These are phyloP conservation scores for Dicranocentrus wangi DNA, from an alignment of 2,888 invertebrate genomes.

Conservation along the genomic window DNA sequence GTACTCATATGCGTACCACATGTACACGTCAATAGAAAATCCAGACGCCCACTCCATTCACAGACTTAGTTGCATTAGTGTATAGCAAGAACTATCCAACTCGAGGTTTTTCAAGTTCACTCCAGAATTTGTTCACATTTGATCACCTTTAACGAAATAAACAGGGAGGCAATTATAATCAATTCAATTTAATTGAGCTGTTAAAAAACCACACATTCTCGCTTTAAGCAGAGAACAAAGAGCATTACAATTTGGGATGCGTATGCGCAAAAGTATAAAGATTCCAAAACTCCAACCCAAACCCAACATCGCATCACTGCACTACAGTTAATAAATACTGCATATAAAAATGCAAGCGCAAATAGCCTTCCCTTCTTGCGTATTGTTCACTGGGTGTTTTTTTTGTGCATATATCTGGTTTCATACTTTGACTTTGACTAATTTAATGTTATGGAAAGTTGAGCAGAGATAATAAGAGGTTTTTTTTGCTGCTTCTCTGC, in stretches of 20 bases:
- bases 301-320: not conserved
- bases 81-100: not conserved
- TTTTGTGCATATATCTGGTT: not conserved
- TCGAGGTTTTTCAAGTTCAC: not conserved
- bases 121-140: not conserved
- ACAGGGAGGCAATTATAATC: not conserved
- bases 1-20: no score
- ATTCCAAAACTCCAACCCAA: not conserved
- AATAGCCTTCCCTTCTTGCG: not conserved
- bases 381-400: not conserved
- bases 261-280: not conserved
- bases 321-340: not conserved
- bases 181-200: no score
- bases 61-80: not conserved
- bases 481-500: not conserved
- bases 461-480: constrained; percentile 6
- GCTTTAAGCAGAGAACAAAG: not conserved
- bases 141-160: not conserved
- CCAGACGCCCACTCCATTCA: not conserved
- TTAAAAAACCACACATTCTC: no score
- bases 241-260: not conserved
- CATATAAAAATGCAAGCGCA: not conserved
- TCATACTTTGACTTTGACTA: not conserved
- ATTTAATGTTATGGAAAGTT: constrained; percentile 13
- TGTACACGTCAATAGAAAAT: not conserved